A percentile compares a stretch with the other conserved stretches of the same genome.
Conservation (phyloP, 1,140 invertebrate genomes). For the Drosophila subpulchrella region DNA sequence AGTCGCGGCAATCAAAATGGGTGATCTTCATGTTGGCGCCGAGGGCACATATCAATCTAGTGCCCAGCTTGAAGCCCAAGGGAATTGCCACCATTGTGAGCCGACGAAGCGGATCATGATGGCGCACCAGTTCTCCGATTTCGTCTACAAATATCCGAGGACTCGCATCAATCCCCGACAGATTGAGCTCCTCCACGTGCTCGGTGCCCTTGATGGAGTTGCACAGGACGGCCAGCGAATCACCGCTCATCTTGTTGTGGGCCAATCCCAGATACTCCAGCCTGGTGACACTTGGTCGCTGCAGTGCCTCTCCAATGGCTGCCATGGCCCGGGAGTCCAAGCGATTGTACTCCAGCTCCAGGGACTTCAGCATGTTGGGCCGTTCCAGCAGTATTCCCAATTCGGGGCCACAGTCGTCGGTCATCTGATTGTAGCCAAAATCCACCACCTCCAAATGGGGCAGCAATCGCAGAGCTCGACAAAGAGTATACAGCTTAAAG, state of each 20-base stretch:
- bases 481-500: constrained; percentile 51
- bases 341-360: constrained; percentile 66
- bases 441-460: constrained; percentile 55
- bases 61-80: background rate
- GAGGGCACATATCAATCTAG: constrained; percentile 27
- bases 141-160: background rate
- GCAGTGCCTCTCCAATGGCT: constrained; percentile 41
- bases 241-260: constrained; percentile 42
- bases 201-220: constrained; percentile 35
- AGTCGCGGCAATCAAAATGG: constrained; percentile 43
- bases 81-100: constrained; percentile 42
- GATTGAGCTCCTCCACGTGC: constrained; percentile 50
- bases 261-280: constrained; percentile 67
- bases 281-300: background rate
- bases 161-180: constrained; percentile 28
- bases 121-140: constrained; percentile 35
- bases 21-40: constrained; percentile 22
- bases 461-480: constrained; percentile 29
- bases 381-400: constrained; percentile 49
- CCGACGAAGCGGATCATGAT: constrained; percentile 36
- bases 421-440: constrained; percentile 64
- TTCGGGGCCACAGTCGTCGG: constrained; percentile 50
- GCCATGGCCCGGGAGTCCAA: constrained; percentile 23
- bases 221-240: constrained; percentile 27
- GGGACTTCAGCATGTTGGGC: constrained; percentile 17